Evolutionary conservation across 1,140 invertebrate genomes (phyloP), one percentile per base, ranked within the genome.

Genomic region (Bombus confusus): DNA sequence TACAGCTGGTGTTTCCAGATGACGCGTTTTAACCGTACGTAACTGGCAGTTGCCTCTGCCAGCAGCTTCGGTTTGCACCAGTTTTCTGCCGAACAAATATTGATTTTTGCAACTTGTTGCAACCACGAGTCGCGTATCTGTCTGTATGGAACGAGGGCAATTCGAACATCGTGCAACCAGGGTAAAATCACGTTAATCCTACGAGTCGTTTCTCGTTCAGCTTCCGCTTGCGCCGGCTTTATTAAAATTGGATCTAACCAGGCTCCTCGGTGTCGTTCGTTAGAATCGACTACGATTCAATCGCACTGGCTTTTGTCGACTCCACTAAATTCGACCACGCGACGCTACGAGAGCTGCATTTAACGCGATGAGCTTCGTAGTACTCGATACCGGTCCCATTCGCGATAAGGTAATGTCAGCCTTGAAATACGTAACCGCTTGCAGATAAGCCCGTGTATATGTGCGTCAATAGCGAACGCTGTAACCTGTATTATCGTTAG

Each of bases 331-430:
- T 80, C 62, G 78, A 37, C n/a, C 13, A 1, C 1, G 31, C 6
- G 18, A 52, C 18, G 47, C 1, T 52, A 52, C 5, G 62, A 66
- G 31, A 57, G 25, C 77, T 47, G 73, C 52, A 37, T 88, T 88
- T 80, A 77, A 18, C 78, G 74, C 75, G 84, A 74, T 39, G 66
- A 73, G 82, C 34, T 79, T 69, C 72, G 39, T 39, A 15, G 22
- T 80, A 39, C 66, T 81, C 64, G 73, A 66, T 82, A 78, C 78
- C 34, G 68, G 52, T 41, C 39, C 75, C 64, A 76, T 59, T 83
- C 75, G 31, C 83, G 88, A 89, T 89, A 89, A 89, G 83, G 69
- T 79, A 76, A 88, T 88, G 87, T 72, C 73, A 71, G 83, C 68
- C n/a, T 57, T 75, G 79, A 88, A 86, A 88, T 86, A 83, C 71